Evolutionary conservation across 2,797 vertebrate genomes (phyloP), one percentile per base, ranked within the genome.

Genomic region (Podarcis siculus): DNA sequence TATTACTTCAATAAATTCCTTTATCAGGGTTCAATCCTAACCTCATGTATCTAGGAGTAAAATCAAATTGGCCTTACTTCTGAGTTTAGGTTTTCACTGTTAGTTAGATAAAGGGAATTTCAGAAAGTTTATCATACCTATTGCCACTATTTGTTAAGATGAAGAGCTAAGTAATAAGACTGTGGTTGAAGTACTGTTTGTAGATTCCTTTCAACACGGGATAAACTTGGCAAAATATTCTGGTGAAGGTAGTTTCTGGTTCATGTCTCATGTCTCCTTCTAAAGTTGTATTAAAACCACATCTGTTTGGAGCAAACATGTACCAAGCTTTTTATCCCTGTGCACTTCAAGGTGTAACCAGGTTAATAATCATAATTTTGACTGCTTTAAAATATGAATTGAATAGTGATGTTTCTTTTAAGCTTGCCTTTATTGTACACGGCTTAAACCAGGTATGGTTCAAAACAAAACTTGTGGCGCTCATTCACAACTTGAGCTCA

Each of bases 401-500:
- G 86, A 92, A 92, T 25, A 86, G 8, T 45, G 87, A 79, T 85
- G 79, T 58, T 83, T 49, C 86, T 91, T 91, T 90, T 73, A 88
- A 90, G 61, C 49, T 86, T 75, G 55, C 9, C 79, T 87, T 93
- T 90, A 15, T 80, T 85, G 30, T 64, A 91, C 90, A 71, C 10
- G 81, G 75, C 39, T 88, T 89, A 90, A 77, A 89, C 90, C 55
- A 85, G 80, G 87, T 25, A 88, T 49, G 69, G 83, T 88, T 90
- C 19, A 32, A 90, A 93, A 92, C 84, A 45, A 55, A 86, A 87
- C 39, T 83, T 91, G 75, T 90, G 69, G 75, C 80, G 90, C 87
- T 90, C 89, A 92, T 64, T 92, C 90, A 42, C 1, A n/a, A 17
- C n/a, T 83, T 84, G 85, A 95, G 93, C 90, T 92, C 89, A 77